Conservation (phyloP, 2,888 invertebrate species). For the Nudaria mundana region DNA sequence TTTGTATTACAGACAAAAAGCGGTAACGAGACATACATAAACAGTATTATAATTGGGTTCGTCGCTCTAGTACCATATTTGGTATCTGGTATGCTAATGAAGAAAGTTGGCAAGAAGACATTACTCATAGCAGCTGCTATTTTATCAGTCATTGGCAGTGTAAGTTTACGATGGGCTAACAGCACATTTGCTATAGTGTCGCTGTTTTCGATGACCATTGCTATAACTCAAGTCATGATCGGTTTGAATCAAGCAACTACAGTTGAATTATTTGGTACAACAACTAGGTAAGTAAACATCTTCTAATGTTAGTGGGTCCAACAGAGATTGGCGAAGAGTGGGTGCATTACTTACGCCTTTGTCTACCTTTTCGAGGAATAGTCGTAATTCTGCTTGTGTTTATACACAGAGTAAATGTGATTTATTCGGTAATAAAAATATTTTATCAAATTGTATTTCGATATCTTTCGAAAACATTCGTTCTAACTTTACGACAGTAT, state of each 20-base stretch:
- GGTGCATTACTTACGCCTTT: too few relatives aligned
- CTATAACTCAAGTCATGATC: conserved; percentile 45
- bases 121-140: conserved; percentile 38
- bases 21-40: conserved; percentile 59
- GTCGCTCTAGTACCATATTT: conserved; percentile 48
- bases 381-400: too few relatives aligned
- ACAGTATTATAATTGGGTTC: conserved; percentile 56
- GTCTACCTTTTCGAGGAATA: too few relatives aligned
- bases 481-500: too few relatives aligned
- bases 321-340: too few relatives aligned
- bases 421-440: too few relatives aligned
- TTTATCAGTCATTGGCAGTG: conserved; percentile 31
- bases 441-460: too few relatives aligned
- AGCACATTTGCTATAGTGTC: conserved; percentile 46
- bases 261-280: conserved; percentile 56
- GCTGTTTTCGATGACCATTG: conserved; percentile 42
- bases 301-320: neutral
- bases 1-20: conserved; percentile 44
- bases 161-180: conserved; percentile 46
- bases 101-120: conserved; percentile 55
- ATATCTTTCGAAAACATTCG: neutral
- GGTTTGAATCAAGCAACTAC: conserved; percentile 50
- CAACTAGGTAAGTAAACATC: conserved; percentile 42
- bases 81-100: conserved; percentile 50
- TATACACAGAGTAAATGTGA: too few relatives aligned